Evolutionary conservation across 2,797 vertebrate genomes (phyloP).

Genomic region (Gallinago stenura): DNA sequence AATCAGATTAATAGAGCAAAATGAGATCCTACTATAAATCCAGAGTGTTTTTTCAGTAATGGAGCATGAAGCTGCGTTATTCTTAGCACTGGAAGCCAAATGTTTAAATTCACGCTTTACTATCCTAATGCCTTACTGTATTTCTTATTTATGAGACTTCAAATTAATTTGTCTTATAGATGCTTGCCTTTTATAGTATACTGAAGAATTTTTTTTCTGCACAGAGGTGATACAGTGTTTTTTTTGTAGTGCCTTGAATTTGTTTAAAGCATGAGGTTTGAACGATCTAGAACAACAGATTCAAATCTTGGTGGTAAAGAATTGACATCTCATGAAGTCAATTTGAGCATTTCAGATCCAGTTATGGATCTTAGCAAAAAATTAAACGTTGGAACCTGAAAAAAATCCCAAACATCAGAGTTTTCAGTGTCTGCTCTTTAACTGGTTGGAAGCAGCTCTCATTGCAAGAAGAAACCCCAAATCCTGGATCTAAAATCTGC

Average conservation of each 20-base stretch:
- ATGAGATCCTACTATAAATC: slow-evolving; percentile 35
- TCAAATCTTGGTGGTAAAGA: neutral
- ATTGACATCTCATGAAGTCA: neutral
- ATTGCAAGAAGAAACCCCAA: neutral
- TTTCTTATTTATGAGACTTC: slow-evolving; percentile 25
- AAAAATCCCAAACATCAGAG: neutral
- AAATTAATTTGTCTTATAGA: neutral
- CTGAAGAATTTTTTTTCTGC: neutral
- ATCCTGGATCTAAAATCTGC: neutral
- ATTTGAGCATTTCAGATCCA: neutral
- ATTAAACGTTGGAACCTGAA: neutral
- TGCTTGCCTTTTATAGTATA: neutral
- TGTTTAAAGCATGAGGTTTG: neutral
- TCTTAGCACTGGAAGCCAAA: neutral
- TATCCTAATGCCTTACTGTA: neutral
- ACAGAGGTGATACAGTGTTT: neutral
- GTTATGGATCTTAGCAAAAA: neutral
- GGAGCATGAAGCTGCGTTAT: neutral
- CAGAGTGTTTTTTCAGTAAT: neutral
- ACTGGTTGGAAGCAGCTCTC: neutral
- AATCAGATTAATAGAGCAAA: slow-evolving; percentile 46
- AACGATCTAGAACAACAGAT: neutral
- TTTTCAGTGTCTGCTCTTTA: neutral
- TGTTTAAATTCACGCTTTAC: slow-evolving; percentile 4
- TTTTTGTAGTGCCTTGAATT: neutral